phyloP scores from a whole-genome alignment of 2,797 vertebrate genomes.

The Poecilia picta region DNA sequence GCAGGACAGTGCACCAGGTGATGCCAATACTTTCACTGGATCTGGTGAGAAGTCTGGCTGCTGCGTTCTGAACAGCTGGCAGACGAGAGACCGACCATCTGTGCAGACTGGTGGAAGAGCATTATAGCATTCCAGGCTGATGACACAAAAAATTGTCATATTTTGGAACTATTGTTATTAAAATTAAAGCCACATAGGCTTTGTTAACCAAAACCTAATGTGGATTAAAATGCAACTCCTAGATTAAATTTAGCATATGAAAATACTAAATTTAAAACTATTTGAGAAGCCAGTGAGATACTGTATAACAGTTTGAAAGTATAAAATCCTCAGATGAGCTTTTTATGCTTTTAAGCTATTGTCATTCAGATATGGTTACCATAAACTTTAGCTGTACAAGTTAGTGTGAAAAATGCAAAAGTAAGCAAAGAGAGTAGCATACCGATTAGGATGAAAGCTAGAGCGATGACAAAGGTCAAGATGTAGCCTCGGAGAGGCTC shows the following conservation, averaged over 20 bases:
- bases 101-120: too few species aligned
- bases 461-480: slow-evolving; percentile 93
- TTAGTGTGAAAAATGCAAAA: neutral
- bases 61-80: too few species aligned
- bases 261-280: neutral
- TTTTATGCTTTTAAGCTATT: neutral
- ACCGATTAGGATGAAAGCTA: slow-evolving; percentile 99
- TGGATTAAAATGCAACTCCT: neutral
- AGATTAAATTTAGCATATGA: neutral
- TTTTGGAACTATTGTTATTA: too few species aligned
- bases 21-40: too few species aligned
- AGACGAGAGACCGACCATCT: too few species aligned
- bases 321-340: neutral
- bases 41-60: too few species aligned
- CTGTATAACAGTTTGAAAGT: neutral
- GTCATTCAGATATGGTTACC: neutral
- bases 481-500: slow-evolving; percentile 97
- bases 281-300: neutral
- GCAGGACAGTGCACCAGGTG: too few species aligned
- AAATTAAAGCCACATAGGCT: too few species aligned
- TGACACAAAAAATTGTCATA: too few species aligned
- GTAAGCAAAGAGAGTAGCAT: slow-evolving; percentile 23
- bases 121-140: too few species aligned
- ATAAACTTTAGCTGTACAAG: neutral
- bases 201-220: too few species aligned